Base-by-base conservation (phyloP, 2,888 invertebrate species). In the Nomada flava region DNA sequence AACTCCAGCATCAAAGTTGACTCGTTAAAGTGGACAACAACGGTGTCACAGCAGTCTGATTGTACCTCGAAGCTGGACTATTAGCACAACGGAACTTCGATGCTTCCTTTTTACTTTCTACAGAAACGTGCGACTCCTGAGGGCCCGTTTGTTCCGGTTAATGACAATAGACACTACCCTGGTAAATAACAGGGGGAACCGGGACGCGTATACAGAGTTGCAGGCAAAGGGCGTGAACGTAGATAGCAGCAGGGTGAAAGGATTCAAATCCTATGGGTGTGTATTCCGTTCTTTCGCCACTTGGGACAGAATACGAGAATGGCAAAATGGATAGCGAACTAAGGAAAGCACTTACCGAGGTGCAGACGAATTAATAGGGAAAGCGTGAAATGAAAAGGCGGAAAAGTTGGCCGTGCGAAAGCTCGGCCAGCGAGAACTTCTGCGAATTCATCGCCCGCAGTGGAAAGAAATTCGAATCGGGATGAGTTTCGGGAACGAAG, bases 301-400 rank as follows among this genome's bases (percentile, higher is more conserved):
- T 57, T 26, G 36, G 42, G 23, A 23, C 11, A 60, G 53, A 18
- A 23, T 2, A 13, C 53, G 53, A 20, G 20, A 23, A 9, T 10
- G 18, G 42, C 20, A 15, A n/a, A 20, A 44, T 13, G 23, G 42
- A 57, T 15, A 23, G 29, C 18, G 64, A 64, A 65, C 53, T 29
- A 65, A 64, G 69, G 52, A 70, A 69, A 70, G 69, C 77, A 70
- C 64, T 79, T 76, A 42, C 47, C 62, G 62, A 73, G 73, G 73
- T 36, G 67, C 11, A 36, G 29, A 55, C 26, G 75, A 77, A 77
- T 77, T 79, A 79, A 79, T 70, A 69, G 68, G 75, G 63, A 63
- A 63, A 76, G 65, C 65, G 73, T 52, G 64, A 76, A 76, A 72
- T 47, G 76, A 72, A 76, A 72, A 63, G 64, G 55, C 20, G 36